Base-by-base conservation (phyloP, 2,797 vertebrate species). In the Pseudocheirus occidentalis region DNA sequence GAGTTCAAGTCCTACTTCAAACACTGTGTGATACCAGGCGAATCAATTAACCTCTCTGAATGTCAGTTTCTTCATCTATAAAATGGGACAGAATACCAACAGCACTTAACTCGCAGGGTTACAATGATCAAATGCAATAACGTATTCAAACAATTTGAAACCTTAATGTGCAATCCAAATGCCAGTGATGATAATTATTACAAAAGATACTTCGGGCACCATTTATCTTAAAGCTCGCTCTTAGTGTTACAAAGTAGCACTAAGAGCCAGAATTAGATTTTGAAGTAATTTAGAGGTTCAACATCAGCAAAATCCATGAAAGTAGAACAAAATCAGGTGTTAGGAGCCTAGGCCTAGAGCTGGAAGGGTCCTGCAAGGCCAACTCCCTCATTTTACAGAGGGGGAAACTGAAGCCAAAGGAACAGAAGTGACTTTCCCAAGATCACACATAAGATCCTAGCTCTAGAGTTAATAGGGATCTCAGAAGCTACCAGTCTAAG, bases 231-330 rank as follows among this genome's bases (percentile, higher is more conserved):
- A 95, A 96, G 56, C 92, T 96, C 81, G 10, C 57, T 58, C 93
- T 0, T 55, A 57, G 21, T 95, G 50, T 93, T 94, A 90, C 28
- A 94, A 94, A 95, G 62, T 94, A 52, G 95, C n/a, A 28, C 66
- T 94, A 53, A 96, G 16, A 93, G 92, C 21, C 94, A 93, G 93
- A 29, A 91, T 81, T 96, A 95, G 92, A 96, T 97, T 34, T 59
- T 52, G 59, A 29, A 95, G 58, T 96, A 93, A 95, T 89, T 73
- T 96, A 93, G 94, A 95, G 28, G 1, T 92, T 95, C 52, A 62
- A 90, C 90, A 96, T 90, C 90, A 96, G 92, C 55, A 94, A 96
- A 95, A 53, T 21, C 90, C 95, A 95, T 18, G 90, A 87, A 94
- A 96, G 94, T 90, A 55, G 94, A 58, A 81, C 34, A 94, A 94